Evolutionary conservation across 2,797 vertebrate genomes (phyloP).

Genomic region (Anas georgica): DNA sequence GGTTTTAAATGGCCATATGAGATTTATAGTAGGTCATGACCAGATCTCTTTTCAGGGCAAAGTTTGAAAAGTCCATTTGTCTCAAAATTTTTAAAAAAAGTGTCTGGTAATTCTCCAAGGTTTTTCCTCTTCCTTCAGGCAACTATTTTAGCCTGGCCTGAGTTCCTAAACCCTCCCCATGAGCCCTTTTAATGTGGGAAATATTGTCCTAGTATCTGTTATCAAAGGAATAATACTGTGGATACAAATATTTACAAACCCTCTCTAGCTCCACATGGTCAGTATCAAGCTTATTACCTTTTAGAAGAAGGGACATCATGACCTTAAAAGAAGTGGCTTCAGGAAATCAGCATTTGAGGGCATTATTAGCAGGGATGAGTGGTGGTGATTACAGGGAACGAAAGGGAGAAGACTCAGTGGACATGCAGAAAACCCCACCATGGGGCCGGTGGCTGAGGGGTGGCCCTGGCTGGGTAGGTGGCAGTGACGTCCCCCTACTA

Average conservation of each 20-base stretch:
- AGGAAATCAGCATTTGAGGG: slow-evolving; percentile 1
- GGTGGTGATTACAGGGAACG: fast-evolving
- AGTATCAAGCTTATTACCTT: slow-evolving; percentile 35
- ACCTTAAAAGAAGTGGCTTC: slow-evolving; percentile 1
- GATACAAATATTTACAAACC: slow-evolving; percentile 58
- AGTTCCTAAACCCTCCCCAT: slow-evolving; percentile 45
- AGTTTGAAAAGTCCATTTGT: slow-evolving; percentile 71
- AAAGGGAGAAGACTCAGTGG: background rate
- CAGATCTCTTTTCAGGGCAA: slow-evolving; percentile 69
- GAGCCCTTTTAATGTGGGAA: slow-evolving; percentile 49
- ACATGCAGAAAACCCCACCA: background rate
- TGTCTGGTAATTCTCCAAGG: slow-evolving; percentile 59
- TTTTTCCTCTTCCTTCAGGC: slow-evolving; percentile 58
- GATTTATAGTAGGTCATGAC: slow-evolving; percentile 72
- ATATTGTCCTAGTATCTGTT: slow-evolving; percentile 36
- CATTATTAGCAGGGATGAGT: background rate
- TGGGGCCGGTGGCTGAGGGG: fast-evolving
- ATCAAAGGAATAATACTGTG: slow-evolving; percentile 39
- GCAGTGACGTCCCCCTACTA: background rate
- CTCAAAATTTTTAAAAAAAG: slow-evolving; percentile 45
- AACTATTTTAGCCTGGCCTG: slow-evolving; percentile 46
- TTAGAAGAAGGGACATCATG: background rate
- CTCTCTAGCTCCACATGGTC: background rate
- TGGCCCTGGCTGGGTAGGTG: background rate
- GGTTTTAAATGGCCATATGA: slow-evolving; percentile 62